Conservation (phyloP, 2,113 vertebrate genomes). For the Crocuta crocuta region DNA sequence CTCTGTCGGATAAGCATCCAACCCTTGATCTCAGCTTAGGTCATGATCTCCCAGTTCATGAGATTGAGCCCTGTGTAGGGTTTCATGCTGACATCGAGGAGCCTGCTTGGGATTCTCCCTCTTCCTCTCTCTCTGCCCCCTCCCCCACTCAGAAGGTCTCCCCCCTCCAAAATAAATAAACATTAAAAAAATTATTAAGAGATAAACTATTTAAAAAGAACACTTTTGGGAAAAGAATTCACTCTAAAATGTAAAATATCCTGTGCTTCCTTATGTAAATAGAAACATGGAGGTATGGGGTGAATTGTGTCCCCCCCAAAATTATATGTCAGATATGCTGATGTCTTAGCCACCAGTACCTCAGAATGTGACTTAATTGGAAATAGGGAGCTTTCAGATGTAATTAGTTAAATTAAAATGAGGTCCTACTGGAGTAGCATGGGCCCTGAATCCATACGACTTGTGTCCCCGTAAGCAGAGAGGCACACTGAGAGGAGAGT, state of each 20-base stretch:
- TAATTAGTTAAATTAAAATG: constrained; percentile 28
- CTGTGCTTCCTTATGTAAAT: background rate
- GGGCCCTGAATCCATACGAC: background rate
- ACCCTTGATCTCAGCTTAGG: too few relatives aligned
- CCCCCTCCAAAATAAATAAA: too few relatives aligned
- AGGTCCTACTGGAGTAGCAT: background rate
- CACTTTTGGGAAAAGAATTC: background rate
- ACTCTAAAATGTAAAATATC: background rate
- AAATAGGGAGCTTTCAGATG: background rate
- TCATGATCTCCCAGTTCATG: too few relatives aligned
- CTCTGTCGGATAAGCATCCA: too few relatives aligned
- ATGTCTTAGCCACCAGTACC: background rate
- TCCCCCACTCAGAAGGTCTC: too few relatives aligned
- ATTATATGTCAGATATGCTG: background rate
- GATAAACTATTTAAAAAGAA: background rate
- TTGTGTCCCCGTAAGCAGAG: background rate
- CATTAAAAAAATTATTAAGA: too few relatives aligned
- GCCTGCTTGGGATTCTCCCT: too few relatives aligned
- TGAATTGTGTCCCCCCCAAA: background rate
- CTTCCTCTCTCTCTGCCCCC: too few relatives aligned
- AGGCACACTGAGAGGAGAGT: background rate
- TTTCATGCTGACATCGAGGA: too few relatives aligned
- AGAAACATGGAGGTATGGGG: background rate
- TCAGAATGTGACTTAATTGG: background rate
- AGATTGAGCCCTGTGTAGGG: too few relatives aligned